Evolutionary conservation across 1,140 invertebrate species (phyloP), one percentile per base, ranked within the genome.

Genomic region (Propsilocerus akamusi): DNA sequence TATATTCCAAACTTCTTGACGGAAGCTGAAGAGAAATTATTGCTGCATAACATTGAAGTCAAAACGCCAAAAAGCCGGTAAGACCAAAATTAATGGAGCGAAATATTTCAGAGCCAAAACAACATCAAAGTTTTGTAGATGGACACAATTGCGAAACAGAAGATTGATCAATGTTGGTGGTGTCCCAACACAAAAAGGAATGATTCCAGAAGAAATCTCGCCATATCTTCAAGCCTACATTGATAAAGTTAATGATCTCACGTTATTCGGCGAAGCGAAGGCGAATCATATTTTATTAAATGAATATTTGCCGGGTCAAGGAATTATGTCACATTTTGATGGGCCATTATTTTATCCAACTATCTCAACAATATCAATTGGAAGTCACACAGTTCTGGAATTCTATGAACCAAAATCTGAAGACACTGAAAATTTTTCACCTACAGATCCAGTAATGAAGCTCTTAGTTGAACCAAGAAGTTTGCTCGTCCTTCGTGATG

Each of bases 161-260:
- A 74, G 92, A 55, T 68, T 98, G 10, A 91, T 98, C 68, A 96
- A 97, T 66, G 98, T 94, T 82, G 95, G 95, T 58, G 93, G 94
- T 0, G 70, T 93, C 34, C 92, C 91, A 5, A 89, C 94, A 65
- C 72, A 73, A 2, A 93, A 92, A 63, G 93, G 93, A 50, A 96
- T 97, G 90, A 80, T 97, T 54, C 77, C 83, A n/a, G 92, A 97
- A 67, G 65, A 75, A 54, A 79, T 97, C 56, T 92, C 93, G 20
- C 56, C 64, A 51, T 97, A 93, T 92, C 68, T 97, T 3, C 65
- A 80, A 53, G 66, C 57, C 7, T 86, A 81, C 57, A 68, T 88
- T 17, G 68, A 85, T n/a, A 82, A 76, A 70, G 77, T 97, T 30
- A 68, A 74, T 53, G 59, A 67, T 8, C 61, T 92, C 5, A 71